Evolutionary conservation across 2,888 invertebrate genomes (phyloP), one percentile per base, ranked within the genome.

Genomic region (Cephus sareptanus): DNA sequence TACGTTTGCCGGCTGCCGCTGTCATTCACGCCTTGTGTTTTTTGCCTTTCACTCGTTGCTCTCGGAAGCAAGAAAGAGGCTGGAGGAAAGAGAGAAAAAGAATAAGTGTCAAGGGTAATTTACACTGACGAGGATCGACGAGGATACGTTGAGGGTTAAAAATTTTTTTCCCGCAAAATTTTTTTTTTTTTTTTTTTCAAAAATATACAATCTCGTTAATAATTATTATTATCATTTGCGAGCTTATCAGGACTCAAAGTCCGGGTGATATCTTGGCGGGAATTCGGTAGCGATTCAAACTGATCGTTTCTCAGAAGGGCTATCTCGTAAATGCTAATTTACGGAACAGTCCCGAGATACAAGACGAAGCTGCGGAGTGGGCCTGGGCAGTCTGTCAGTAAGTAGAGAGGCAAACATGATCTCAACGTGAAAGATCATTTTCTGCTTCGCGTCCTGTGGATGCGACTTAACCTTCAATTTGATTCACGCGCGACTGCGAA

Each of bases 1-100:
- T 78, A 79, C 70, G 40, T 78, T 75, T 73, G 76, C 34, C 78
- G 81, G 75, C 81, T 81, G 68, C 34, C 76, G 34, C 74, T 70
- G 73, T 79, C 79, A 75, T 71, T 77, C 80, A 70, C 71, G 75
- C 78, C 76, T 74, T 76, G 13, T 30, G 40, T 71, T 56, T 70
- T 75, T 76, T 70, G 75, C 73, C 75, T 78, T 74, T 34, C 79
- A 74, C 71, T 70, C 68, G 74, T 78, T 77, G 56, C 56, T 56
- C 56, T 56, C 23, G 23, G 23, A 56, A 23, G 56, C 56, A 9
- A 56, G 56, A 56, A 23, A 56, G 23, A 23, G 56, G 9, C 6
- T 9, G 23, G 23, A 56, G 23, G 23, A 56, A 56, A 56, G 56
- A 56, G 23, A 56, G 23, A 56, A 56, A 56, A 23, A 56, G 23